Base-by-base conservation (phyloP, 1,140 invertebrate genomes). In the Aphelenchoides fujianensis region DNA sequence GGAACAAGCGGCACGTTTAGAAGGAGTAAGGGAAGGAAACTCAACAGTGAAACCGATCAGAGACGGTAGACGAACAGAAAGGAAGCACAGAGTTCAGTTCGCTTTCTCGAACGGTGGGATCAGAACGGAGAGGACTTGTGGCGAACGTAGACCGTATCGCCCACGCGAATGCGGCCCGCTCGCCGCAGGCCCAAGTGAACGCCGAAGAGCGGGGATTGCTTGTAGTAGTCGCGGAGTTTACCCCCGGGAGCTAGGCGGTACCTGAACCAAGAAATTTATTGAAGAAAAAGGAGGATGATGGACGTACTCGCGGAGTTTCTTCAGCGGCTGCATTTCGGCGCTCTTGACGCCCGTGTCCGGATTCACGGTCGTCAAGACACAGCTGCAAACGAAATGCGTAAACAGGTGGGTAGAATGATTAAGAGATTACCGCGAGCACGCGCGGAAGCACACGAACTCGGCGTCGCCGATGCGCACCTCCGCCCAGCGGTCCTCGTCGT, bases 401-500 rank as follows among this genome's bases (percentile, higher is more conserved):
- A n/a, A n/a, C n/a, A n/a, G n/a, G n/a, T n/a, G n/a, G n/a, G n/a
- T n/a, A n/a, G n/a, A n/a, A n/a, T n/a, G n/a, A n/a, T n/a, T n/a
- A n/a, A n/a, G n/a, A n/a, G n/a, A 27, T 66, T 66, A 35, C 74
- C 76, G 36, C 27, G 78, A 71, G 59, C 77, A 79, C 2, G 77
- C 77, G 57, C 76, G 77, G 55, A 79, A 76, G 36, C 78, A 80
- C 12, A 68, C 75, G 63, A 79, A 79, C 69, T 79, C 75, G 1
- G 71, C 75, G 2, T 80, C 70, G 3, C 77, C 77, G 30, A 79
- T 75, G 16, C 68, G 78, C 35, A 79, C 78, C 36, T 80, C 55
- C 30, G 74, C 48, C 77, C 77, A 79, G 9, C 41, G 27, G 54
- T 79, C 79, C 84, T 91, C 90, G 2, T 88, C 89, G 76, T 88